Percentiles rank a stretch among this genome's conserved stretches.
phyloP scores from a whole-genome alignment of 2,888 invertebrate species.

The Ennomos fuscantarius region DNA sequence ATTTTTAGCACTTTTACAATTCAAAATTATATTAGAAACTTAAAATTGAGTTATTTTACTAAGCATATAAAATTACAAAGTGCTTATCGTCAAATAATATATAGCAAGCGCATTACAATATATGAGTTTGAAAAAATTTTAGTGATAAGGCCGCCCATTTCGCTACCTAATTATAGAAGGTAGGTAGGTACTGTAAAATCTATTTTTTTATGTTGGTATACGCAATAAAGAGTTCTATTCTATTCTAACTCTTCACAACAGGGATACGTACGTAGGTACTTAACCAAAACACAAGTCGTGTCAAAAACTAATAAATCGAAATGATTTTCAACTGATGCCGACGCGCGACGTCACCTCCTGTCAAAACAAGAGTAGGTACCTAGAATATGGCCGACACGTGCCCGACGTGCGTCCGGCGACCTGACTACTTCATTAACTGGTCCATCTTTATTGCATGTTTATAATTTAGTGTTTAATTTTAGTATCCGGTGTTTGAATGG shows the following conservation, averaged over 20 bases:
- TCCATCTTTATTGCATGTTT: slow-evolving; percentile 14
- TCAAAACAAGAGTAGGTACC: slow-evolving; percentile 7
- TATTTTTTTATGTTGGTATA: no score
- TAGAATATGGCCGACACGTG: slow-evolving; percentile 43
- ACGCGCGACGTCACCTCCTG: not conserved
- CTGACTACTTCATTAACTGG: slow-evolving; percentile 38
- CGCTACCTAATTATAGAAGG: no score
- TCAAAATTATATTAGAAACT: no score
- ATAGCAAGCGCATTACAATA: no score
- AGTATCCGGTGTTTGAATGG: slow-evolving; percentile 14
- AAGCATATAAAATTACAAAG: no score
- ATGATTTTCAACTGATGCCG: slow-evolving; percentile 19
- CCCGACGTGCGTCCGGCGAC: slow-evolving; percentile 33
- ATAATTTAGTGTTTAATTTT: slow-evolving; percentile 9
- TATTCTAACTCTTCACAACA: not conserved
- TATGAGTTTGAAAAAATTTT: no score
- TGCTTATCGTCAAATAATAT: no score
- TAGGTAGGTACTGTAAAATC: no score
- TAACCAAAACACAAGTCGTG: slow-evolving; percentile 11
- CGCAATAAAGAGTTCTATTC: no score
- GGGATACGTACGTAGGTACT: not conserved
- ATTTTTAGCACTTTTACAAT: no score
- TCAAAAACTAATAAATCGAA: slow-evolving; percentile 42
- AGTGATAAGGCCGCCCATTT: no score
- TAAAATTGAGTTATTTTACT: no score